These are phyloP conservation scores for Labeo rohita DNA, from an alignment of 2,113 vertebrate species.

Conservation along the genomic window DNA sequence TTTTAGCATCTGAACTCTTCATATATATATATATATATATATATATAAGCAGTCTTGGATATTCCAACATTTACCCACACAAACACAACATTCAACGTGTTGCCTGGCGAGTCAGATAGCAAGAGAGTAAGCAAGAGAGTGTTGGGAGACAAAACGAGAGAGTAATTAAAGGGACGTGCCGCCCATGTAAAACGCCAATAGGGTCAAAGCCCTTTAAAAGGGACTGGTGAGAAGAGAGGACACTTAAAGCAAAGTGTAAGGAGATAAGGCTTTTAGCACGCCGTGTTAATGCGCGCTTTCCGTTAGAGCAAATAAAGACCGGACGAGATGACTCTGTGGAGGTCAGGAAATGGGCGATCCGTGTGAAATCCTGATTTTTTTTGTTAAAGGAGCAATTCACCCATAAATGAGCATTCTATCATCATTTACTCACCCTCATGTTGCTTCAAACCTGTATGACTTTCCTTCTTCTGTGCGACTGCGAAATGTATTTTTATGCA, in stretches of 20 bases:
- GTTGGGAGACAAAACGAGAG: conserved; percentile 42
- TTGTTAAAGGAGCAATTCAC: not conserved
- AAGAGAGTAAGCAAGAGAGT: conserved; percentile 18
- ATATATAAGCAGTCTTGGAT: not conserved
- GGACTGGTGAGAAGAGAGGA: conserved; percentile 34
- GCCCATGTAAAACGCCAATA: conserved; percentile 79
- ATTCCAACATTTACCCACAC: not conserved
- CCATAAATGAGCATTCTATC: not conserved
- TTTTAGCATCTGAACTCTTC: too few species aligned
- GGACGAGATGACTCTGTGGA: not conserved
- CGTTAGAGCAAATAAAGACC: not conserved
- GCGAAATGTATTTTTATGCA: too few species aligned
- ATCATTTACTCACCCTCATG: not conserved
- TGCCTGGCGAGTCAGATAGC: conserved; percentile 23
- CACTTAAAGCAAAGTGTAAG: conserved; percentile 67
- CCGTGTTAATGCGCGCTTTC: conserved; percentile 35
- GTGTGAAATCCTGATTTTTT: not conserved
- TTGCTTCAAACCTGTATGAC: not conserved
- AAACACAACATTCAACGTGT: not conserved
- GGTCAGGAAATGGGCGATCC: not conserved
- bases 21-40: not conserved
- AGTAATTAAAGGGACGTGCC: conserved; percentile 80
- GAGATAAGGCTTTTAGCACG: conserved; percentile 48
- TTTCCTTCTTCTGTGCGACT: not conserved
- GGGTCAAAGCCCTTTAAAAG: conserved; percentile 76